These are phyloP conservation scores for Gobiocypris rarus DNA, from an alignment of 2,113 vertebrate species.

Conservation along the genomic window DNA sequence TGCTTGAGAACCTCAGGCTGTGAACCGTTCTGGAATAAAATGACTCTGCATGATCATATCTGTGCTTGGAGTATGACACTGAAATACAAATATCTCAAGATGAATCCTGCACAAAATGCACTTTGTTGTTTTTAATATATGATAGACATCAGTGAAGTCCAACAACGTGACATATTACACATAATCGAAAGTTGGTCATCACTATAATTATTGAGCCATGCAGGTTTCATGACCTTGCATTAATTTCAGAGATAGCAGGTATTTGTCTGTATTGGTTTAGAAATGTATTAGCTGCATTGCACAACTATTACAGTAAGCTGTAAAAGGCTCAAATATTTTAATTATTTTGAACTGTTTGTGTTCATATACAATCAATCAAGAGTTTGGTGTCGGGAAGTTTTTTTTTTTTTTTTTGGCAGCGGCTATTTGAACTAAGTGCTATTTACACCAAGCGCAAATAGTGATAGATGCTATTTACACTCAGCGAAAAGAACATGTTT, in stretches of 20 bases:
- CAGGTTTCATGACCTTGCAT: background rate
- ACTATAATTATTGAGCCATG: background rate
- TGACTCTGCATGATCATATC: constrained; percentile 26
- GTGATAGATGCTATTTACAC: too few species aligned
- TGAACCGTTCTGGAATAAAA: constrained; percentile 44
- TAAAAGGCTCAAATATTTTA: background rate
- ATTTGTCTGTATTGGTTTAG: background rate
- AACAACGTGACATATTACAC: background rate
- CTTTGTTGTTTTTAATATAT: background rate
- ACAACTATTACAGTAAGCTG: background rate
- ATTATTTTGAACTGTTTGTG: too few species aligned
- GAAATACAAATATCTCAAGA: constrained; percentile 6
- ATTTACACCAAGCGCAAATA: too few species aligned
- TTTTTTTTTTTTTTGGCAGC: too few species aligned
- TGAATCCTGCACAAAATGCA: background rate
- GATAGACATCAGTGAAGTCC: background rate
- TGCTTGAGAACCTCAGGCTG: constrained; percentile 64
- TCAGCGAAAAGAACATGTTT: too few species aligned
- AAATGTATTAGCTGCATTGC: background rate
- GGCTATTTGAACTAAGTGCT: too few species aligned
- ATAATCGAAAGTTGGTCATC: background rate
- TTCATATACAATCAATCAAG: too few species aligned
- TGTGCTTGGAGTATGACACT: constrained; percentile 7
- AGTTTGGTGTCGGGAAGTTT: too few species aligned
- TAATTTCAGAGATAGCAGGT: background rate